These are phyloP conservation scores for Gastrophryne carolinensis DNA, from an alignment of 2,797 vertebrate genomes.

Conservation along the genomic window DNA sequence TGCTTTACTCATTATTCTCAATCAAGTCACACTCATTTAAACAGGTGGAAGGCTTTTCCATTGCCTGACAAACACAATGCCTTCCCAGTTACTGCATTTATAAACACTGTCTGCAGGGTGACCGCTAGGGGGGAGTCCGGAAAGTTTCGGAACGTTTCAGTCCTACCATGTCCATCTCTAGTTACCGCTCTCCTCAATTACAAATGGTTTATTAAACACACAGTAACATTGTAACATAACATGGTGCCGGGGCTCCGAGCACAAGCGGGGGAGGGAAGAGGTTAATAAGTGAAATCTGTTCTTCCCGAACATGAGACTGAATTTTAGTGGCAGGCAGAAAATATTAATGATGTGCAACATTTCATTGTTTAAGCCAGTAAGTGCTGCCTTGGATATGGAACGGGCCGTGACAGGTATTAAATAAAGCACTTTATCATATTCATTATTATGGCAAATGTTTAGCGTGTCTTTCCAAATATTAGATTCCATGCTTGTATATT, in stretches of 20 bases:
- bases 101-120: conserved; percentile 42
- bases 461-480: conserved; percentile 12
- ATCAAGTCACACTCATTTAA: conserved; percentile 65
- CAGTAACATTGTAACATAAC: conserved; percentile 38
- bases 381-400: conserved; percentile 36
- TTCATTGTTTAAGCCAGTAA: conserved; percentile 36
- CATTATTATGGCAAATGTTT: conserved; percentile 24
- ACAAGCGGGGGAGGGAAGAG: neutral
- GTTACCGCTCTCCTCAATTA: conserved; percentile 27
- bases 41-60: conserved; percentile 50
- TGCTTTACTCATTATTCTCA: conserved; percentile 66
- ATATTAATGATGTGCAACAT: conserved; percentile 48
- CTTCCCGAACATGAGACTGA: conserved; percentile 32
- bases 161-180: conserved; percentile 20
- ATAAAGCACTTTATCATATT: conserved; percentile 47
- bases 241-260: conserved; percentile 27
- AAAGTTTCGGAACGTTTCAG: conserved; percentile 40
- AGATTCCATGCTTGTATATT: conserved; percentile 3
- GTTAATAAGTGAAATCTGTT: conserved; percentile 40
- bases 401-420: conserved; percentile 37
- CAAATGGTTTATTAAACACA: conserved; percentile 40
- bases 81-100: conserved; percentile 23
- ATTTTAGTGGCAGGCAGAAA: conserved; percentile 20
- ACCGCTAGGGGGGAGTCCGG: conserved; percentile 58
- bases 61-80: conserved; percentile 1